Evolutionary conservation across 2,888 invertebrate species (phyloP), one percentile per base, ranked within the genome.

Genomic region (Villa cingulata): DNA sequence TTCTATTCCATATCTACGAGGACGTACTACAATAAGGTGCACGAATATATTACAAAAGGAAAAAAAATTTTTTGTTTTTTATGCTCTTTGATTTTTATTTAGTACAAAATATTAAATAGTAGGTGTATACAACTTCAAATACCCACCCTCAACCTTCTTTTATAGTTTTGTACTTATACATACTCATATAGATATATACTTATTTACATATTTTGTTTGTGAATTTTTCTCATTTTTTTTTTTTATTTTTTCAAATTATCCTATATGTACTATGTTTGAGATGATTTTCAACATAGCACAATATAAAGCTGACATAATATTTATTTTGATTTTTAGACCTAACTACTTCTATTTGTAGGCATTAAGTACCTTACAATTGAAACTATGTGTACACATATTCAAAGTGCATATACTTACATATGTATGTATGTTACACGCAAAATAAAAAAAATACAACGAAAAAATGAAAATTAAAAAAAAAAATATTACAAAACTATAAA

Each of bases 271-370:
- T 32, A 9, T 32, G 9, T 32, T 32, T 32, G 12, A 12, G 29
- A 12, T n/a, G 12, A 32, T 32, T 12, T 23, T 6, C 23, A 23
- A 23, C 7, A 23, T 23, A 23, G 23, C 7, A 23, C 23, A 23
- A 7, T 32, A 14, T 29, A 41, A 37, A 46, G 41, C 46, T 46
- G 46, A 32, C 46, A 46, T 41, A 46, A 46, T 46, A 46, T 46
- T 46, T 46, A 46, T 46, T 46, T 46, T 46, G 46, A 46, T 46
- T 46, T n/a, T 46, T 42, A 46, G 46, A 42, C 41, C 41, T 46
- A 46, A 46, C 42, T 46, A 45, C 45, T 37, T 46, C 46, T 46
- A 46, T 46, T 37, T 46, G 37, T 41, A 46, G 41, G 46, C 46
- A 29, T 18, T 36, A 41, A 41, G 46, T 41, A 37, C 46, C 41